phyloP scores from a whole-genome alignment of 2,888 invertebrate genomes.

The Lamellibrachia satsuma region DNA sequence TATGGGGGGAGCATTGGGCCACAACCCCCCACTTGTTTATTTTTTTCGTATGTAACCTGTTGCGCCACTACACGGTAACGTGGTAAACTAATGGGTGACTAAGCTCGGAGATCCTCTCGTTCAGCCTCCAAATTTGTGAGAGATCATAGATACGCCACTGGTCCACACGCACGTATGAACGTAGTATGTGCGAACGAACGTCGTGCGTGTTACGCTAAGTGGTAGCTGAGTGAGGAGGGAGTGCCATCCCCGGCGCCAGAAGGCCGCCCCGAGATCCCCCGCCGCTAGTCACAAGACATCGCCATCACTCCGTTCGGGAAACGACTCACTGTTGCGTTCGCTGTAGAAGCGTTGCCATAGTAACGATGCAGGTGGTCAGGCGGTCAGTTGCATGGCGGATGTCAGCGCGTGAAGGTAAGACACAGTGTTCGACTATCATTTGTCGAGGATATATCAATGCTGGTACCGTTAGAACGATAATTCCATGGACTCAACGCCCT shows the following conservation, averaged over 20 bases:
- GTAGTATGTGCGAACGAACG: neutral
- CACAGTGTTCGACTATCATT: neutral
- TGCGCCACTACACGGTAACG: too few species aligned
- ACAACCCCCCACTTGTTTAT: too few species aligned
- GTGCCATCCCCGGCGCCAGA: neutral
- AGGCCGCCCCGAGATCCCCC: neutral
- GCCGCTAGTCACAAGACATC: neutral
- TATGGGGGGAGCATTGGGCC: too few species aligned
- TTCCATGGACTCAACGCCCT: neutral
- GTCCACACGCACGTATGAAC: neutral
- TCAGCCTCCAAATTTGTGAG: too few species aligned
- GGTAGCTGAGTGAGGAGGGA: neutral
- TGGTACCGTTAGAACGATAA: neutral
- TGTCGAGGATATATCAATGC: neutral
- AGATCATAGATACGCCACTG: too few species aligned
- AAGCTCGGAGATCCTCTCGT: too few species aligned
- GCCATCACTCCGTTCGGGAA: neutral
- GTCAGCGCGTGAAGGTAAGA: constrained; percentile 7
- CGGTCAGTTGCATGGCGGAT: neutral
- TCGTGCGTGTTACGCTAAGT: neutral
- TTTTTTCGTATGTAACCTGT: too few species aligned
- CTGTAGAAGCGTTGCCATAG: neutral
- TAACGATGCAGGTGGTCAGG: neutral
- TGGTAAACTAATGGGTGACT: too few species aligned
- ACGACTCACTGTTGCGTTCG: neutral